Conservation (phyloP, 2,797 vertebrate species). For the Perodicticus potto region DNA sequence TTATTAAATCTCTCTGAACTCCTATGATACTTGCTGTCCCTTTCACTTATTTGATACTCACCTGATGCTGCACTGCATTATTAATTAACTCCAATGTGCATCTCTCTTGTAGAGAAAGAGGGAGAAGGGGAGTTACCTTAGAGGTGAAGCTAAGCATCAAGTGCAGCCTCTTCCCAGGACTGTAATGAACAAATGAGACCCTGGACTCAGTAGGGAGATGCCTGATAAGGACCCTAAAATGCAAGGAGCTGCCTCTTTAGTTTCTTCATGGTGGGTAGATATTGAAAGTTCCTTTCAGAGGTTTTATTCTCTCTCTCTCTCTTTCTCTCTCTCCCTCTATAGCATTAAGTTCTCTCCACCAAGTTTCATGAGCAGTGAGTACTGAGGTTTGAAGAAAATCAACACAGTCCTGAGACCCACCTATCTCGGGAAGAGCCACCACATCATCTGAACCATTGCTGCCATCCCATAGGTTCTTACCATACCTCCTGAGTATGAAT, state of each 20-base stretch:
- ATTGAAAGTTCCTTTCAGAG: not conserved
- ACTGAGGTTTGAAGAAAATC: not conserved
- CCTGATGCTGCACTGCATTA: not conserved
- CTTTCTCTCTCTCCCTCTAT: fast-evolving
- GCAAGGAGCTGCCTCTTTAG: not conserved
- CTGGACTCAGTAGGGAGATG: not conserved
- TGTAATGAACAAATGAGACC: not conserved
- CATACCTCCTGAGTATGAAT: not conserved
- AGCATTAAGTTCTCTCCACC: not conserved
- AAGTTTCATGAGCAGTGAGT: not conserved
- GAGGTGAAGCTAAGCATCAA: not conserved
- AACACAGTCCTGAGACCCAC: not conserved
- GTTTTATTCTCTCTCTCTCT: fast-evolving
- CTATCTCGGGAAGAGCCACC: not conserved
- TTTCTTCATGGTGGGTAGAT: not conserved
- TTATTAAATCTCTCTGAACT: constrained; percentile 56
- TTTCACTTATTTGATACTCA: constrained; percentile 23
- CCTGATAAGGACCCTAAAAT: not conserved
- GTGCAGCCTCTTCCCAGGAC: not conserved
- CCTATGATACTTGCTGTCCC: not conserved
- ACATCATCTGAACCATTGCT: not conserved
- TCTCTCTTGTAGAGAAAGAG: not conserved
- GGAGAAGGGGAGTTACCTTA: not conserved
- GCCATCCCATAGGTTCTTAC: not conserved
- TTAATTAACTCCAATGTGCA: constrained; percentile 26